Conservation (phyloP, 37 sponge, comb jelly and placozoan species). For the Dysidea cf. avara region DNA sequence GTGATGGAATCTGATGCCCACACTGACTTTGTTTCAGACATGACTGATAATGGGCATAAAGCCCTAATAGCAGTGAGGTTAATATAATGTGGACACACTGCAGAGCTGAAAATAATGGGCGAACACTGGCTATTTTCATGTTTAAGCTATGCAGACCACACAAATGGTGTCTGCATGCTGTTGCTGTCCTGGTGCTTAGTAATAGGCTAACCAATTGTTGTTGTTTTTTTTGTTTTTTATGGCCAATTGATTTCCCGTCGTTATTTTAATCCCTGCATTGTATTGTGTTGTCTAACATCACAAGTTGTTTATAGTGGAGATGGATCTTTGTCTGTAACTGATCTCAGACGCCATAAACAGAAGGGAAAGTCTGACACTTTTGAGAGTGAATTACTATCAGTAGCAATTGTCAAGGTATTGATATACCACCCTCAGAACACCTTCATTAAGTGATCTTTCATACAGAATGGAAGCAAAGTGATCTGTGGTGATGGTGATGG, state of each 20-base stretch:
- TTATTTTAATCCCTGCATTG: neutral
- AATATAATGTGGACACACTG: neutral
- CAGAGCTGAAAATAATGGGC: too few species aligned
- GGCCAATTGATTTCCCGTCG: neutral
- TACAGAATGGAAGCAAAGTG: slow-evolving; percentile 76
- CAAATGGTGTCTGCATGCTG: too few species aligned
- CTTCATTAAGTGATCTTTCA: neutral
- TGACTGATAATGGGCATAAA: slow-evolving; percentile 37
- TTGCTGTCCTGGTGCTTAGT: too few species aligned
- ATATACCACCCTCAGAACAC: neutral
- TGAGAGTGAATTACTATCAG: slow-evolving; percentile 87
- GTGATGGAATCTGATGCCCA: slow-evolving; percentile 49
- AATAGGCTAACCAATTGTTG: too few species aligned
- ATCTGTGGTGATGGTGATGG: slow-evolving; percentile 94
- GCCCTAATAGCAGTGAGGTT: slow-evolving; percentile 75
- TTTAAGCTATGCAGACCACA: too few species aligned
- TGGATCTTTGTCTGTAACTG: slow-evolving; percentile 64
- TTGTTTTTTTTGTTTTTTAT: neutral
- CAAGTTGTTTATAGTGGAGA: slow-evolving; percentile 67
- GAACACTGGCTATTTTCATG: too few species aligned
- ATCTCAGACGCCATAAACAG: slow-evolving; percentile 66
- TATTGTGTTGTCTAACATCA: neutral
- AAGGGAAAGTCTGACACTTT: slow-evolving; percentile 64
- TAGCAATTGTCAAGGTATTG: slow-evolving; percentile 71
- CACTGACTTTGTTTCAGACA: slow-evolving; percentile 80